phyloP scores from a whole-genome alignment of 2,888 invertebrate species.

The Dichetophora obliterata region DNA sequence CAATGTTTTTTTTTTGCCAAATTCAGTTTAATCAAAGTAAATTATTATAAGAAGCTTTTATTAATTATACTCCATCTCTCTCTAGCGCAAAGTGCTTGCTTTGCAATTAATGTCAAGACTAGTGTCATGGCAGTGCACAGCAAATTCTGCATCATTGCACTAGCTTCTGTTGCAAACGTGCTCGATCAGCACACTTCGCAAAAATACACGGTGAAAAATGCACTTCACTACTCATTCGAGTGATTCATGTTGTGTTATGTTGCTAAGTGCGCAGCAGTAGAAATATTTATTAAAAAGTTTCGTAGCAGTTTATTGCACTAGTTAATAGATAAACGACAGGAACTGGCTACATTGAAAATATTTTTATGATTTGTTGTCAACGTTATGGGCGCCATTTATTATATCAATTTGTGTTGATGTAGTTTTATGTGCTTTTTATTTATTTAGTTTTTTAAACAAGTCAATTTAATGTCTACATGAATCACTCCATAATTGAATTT shows the following conservation, averaged over 20 bases:
- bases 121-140: background rate
- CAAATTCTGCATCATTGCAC: background rate
- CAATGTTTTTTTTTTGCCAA: too few relatives aligned
- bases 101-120: slow-evolving; percentile 1
- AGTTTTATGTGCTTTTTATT: background rate
- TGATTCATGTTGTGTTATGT: background rate
- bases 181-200: background rate
- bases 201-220: background rate
- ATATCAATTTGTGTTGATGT: background rate
- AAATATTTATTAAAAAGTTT: background rate
- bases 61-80: background rate
- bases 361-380: background rate
- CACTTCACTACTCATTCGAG: background rate
- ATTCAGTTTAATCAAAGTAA: too few relatives aligned
- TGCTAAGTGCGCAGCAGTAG: background rate
- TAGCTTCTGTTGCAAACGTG: too few relatives aligned
- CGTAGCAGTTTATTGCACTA: slow-evolving; percentile 18
- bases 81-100: background rate
- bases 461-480: slow-evolving; percentile 1
- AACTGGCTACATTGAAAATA: background rate
- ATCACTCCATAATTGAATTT: background rate
- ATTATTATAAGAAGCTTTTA: too few relatives aligned
- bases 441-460: background rate
- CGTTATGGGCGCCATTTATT: background rate
- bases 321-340: slow-evolving; percentile 26